Percentiles rank a stretch among this genome's conserved stretches.
phyloP scores from a whole-genome alignment of 1,140 invertebrate genomes.

The Danaus plexippus region DNA sequence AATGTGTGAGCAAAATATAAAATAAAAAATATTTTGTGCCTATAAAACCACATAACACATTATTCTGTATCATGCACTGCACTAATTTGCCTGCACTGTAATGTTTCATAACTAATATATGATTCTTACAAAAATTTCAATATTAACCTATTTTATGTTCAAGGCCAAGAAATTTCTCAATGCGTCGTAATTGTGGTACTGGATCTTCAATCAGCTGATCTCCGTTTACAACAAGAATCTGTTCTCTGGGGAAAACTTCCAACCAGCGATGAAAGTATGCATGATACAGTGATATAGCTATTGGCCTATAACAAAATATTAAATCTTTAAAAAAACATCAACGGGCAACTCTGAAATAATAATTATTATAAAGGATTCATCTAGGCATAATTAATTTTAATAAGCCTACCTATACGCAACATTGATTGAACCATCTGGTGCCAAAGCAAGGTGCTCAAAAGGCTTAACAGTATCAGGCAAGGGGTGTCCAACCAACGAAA shows the following conservation, averaged over 20 bases:
- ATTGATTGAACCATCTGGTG: slow-evolving; percentile 86
- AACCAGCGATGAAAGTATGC: slow-evolving; percentile 87
- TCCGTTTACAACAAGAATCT: slow-evolving; percentile 95
- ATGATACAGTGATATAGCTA: slow-evolving; percentile 89
- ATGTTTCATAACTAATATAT: too few relatives aligned
- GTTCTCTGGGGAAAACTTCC: slow-evolving; percentile 89
- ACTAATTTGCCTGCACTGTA: too few relatives aligned
- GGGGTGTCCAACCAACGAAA: slow-evolving; percentile 47
- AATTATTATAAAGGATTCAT: slow-evolving; percentile 1
- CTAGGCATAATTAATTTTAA: not conserved
- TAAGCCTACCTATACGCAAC: slow-evolving; percentile 77
- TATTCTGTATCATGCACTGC: too few relatives aligned
- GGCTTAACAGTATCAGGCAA: slow-evolving; percentile 68
- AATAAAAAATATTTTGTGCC: too few relatives aligned
- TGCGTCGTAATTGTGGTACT: slow-evolving; percentile 88
- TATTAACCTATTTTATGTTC: slow-evolving; percentile 71
- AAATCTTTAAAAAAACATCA: slow-evolving; percentile 4
- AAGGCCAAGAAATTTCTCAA: slow-evolving; percentile 90
- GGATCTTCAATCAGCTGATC: slow-evolving; percentile 96
- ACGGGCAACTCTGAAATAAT: not conserved
- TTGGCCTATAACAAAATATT: slow-evolving; percentile 65
- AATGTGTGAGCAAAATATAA: too few relatives aligned
- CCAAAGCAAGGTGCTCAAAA: slow-evolving; percentile 87
- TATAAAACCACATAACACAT: too few relatives aligned
- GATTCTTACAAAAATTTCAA: too few relatives aligned